phyloP scores from a whole-genome alignment of 2,888 invertebrate species.

The Meiosimyza decipiens region DNA sequence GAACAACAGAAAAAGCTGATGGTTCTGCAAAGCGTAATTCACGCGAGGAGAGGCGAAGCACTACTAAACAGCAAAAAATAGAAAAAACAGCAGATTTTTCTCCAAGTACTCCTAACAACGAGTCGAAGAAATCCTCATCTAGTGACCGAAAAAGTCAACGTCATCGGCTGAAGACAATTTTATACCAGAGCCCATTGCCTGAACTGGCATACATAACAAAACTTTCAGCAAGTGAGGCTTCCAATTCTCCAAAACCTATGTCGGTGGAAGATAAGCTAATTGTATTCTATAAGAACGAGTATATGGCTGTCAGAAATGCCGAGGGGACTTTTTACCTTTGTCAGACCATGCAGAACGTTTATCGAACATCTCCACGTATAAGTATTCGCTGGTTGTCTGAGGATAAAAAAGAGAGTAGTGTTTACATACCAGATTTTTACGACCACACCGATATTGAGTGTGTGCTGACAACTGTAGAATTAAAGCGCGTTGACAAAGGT shows the following conservation, averaged over 20 bases:
- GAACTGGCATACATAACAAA: slow-evolving; percentile 83
- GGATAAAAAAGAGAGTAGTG: slow-evolving; percentile 67
- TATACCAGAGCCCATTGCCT: slow-evolving; percentile 85
- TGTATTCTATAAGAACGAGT: slow-evolving; percentile 90
- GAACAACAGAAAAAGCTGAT: slow-evolving; percentile 31
- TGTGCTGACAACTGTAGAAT: slow-evolving; percentile 85
- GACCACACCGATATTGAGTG: slow-evolving; percentile 92
- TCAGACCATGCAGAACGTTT: slow-evolving; percentile 90
- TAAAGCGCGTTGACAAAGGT: slow-evolving; percentile 79
- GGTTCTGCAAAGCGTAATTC: slow-evolving; percentile 30
- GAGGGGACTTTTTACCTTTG: slow-evolving; percentile 90
- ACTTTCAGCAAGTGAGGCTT: slow-evolving; percentile 72
- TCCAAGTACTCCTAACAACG: slow-evolving; percentile 39
- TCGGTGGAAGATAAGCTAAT: slow-evolving; percentile 81
- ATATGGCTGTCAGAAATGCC: slow-evolving; percentile 89
- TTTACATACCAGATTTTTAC: slow-evolving; percentile 90
- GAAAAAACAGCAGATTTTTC: slow-evolving; percentile 7
- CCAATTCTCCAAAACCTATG: slow-evolving; percentile 69
- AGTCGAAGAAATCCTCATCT: slow-evolving; percentile 40
- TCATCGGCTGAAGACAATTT: slow-evolving; percentile 69
- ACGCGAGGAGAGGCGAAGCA: slow-evolving; percentile 36
- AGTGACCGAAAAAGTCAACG: slow-evolving; percentile 55
- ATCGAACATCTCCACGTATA: slow-evolving; percentile 84
- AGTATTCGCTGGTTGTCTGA: slow-evolving; percentile 91
- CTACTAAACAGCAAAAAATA: slow-evolving; percentile 9